Base-by-base conservation (phyloP, 2,797 vertebrate genomes). In the Nyctibius grandis region DNA sequence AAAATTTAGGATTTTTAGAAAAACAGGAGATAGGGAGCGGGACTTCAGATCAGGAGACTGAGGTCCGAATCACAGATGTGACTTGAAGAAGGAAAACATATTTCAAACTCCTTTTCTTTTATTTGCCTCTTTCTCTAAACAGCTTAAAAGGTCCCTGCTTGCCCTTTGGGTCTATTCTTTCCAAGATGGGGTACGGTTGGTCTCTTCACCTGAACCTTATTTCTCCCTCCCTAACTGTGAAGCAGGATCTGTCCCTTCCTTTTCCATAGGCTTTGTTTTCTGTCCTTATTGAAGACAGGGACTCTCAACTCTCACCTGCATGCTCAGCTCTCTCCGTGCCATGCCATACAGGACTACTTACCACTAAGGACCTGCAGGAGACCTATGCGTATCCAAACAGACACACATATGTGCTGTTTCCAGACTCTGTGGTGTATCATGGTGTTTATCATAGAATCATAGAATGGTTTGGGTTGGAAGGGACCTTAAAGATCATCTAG, bases 401-500 rank as follows among this genome's bases (percentile, higher is more conserved):
- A 6, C 31, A 18, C 25, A 42, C 0, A 0, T 1, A 33, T 16
- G 1, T 15, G 16, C 17, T 56, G 9, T 38, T 91, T 40, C 59
- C n/a, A 59, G 59, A 36, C 14, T 48, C 13, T 18, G 9, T 2
- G 59, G 2, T 23, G 10, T 33, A 11, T 11, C 7, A 9, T 1
- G 4, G 17, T 10, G 5, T 21, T 45, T 34, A n/a, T n/a, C n/a
- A n/a, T n/a, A n/a, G n/a, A n/a, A n/a, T n/a, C n/a, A n/a, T n/a
- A n/a, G n/a, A n/a, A n/a, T n/a, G n/a, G n/a, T n/a, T n/a, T n/a
- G n/a, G n/a, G n/a, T n/a, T n/a, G n/a, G n/a, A n/a, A n/a, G n/a
- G n/a, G n/a, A n/a, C n/a, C n/a, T n/a, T n/a, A n/a, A n/a, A n/a
- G n/a, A n/a, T n/a, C n/a, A n/a, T n/a, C n/a, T n/a, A n/a, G n/a